Evolutionary conservation across 2,797 vertebrate species (phyloP), one percentile per base, ranked within the genome.

Genomic region (Florisuga fusca): DNA sequence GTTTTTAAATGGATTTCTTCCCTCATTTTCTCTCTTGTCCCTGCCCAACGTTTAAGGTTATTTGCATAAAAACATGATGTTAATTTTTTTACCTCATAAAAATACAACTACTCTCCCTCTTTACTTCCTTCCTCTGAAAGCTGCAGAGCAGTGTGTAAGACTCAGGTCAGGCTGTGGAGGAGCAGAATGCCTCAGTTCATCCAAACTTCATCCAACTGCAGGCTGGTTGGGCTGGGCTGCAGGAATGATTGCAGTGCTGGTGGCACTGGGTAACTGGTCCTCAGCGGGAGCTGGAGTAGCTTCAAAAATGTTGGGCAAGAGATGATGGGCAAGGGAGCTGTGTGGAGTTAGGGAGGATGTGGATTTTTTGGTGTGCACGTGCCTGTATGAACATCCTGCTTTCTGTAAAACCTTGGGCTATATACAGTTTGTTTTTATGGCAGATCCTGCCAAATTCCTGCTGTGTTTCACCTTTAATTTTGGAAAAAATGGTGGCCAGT

Each of bases 1-100:
- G 55, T 84, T 95, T 92, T 85, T 36, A 75, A 91, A 97, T 92
- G 89, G 94, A 95, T 96, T 96, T 91, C 90, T 90, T 84, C 77
- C 45, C 36, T 61, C 19, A 10, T 91, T 90, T 94, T 31, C 20
- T 77, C 51, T 80, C 88, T 94, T 94, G 88, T 78, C 77, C 89
- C 84, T 91, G 61, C 72, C 67, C 50, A 43, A 71, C 90, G 74
- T 90, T 93, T 86, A 93, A 93, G 82, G 23, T 33, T 54, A 50
- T 96, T 92, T 96, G 89, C 90, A 91, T 87, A 45, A 82, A 84
- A 90, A 55, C 57, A 46, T 15, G 8, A 46, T 93, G 55, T 62
- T 82, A 19, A 10, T 22, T 92, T 67, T 92, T 80, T 69, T 15
- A 41, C 15, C 34, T 68, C n/a, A 41, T 66, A 81, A 67, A 86